Evolutionary conservation across 2,113 vertebrate genomes (phyloP).

Genomic region (Lamprotornis superbus): DNA sequence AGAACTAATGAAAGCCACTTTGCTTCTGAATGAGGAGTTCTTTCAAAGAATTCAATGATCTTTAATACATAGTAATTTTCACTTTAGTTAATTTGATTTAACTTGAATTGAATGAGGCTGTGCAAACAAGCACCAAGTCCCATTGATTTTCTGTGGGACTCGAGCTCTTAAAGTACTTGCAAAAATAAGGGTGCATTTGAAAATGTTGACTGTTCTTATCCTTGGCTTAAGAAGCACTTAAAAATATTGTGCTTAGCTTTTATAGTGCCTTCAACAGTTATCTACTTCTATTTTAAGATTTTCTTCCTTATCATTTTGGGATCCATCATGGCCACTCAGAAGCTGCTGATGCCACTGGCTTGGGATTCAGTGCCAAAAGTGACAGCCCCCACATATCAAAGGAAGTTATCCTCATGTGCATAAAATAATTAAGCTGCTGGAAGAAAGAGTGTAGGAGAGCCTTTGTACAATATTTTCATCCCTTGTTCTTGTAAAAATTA

Average conservation of each 20-base stretch:
- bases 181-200: not conserved
- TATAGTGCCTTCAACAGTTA: not conserved
- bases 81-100: constrained; percentile 52
- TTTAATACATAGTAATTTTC: constrained; percentile 48
- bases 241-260: not conserved
- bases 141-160: constrained; percentile 9
- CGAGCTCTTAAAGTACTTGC: not conserved
- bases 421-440: not conserved
- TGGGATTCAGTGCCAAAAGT: not conserved
- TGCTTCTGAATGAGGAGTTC: constrained; percentile 37
- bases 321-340: not conserved
- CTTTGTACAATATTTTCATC: not conserved
- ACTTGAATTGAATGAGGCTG: constrained; percentile 2
- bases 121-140: not conserved
- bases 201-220: constrained; percentile 17
- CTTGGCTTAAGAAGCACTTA: not conserved
- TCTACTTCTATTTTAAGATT: not conserved
- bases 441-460: not conserved
- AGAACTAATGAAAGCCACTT: constrained; percentile 41
- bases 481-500: not conserved
- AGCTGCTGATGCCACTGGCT: not conserved
- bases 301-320: not conserved
- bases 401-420: not conserved
- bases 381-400: not conserved
- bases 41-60: constrained; percentile 53